Percentiles rank a stretch among this genome's conserved stretches.
These are phyloP conservation scores for Notolabrus celidotus DNA, from an alignment of 2,797 vertebrate genomes.

Conservation along the genomic window DNA sequence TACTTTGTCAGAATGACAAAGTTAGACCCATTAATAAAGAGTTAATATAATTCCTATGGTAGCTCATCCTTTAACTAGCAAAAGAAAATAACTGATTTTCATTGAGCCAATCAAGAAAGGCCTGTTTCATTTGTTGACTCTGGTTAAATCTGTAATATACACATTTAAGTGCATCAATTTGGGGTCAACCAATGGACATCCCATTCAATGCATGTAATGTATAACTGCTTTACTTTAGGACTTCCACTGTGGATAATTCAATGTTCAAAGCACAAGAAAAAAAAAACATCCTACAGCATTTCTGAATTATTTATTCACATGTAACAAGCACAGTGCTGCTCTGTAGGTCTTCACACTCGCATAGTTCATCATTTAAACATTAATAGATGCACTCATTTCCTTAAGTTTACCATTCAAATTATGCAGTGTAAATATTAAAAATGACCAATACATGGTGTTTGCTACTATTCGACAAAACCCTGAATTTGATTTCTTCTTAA, in stretches of 20 bases:
- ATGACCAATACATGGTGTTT: neutral
- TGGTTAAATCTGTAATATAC: too few relatives aligned
- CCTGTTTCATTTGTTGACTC: neutral
- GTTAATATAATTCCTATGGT: too few relatives aligned
- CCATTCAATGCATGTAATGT: neutral
- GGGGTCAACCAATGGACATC: neutral
- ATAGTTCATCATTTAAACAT: conserved; percentile 69
- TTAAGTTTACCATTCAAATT: conserved; percentile 17
- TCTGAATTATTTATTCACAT: conserved; percentile 64
- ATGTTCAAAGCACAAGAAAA: conserved; percentile 25
- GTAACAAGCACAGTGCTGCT: conserved; percentile 33
- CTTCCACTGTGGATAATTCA: conserved; percentile 10
- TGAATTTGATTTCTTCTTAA: neutral
- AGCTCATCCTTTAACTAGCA: too few relatives aligned
- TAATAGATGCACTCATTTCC: conserved; percentile 52
- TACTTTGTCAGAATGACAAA: too few relatives aligned
- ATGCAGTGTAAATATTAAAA: neutral
- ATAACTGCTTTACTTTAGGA: conserved; percentile 6
- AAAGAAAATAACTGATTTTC: too few relatives aligned
- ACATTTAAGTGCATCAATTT: neutral
- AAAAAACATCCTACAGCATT: conserved; percentile 30
- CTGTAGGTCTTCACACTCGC: conserved; percentile 44
- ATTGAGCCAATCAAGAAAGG: too few relatives aligned
- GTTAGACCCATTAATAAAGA: too few relatives aligned
- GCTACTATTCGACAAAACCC: neutral